Evolutionary conservation across 2,888 invertebrate species (phyloP), one percentile per base, ranked within the genome.

Genomic region (Nymphalis urticae): DNA sequence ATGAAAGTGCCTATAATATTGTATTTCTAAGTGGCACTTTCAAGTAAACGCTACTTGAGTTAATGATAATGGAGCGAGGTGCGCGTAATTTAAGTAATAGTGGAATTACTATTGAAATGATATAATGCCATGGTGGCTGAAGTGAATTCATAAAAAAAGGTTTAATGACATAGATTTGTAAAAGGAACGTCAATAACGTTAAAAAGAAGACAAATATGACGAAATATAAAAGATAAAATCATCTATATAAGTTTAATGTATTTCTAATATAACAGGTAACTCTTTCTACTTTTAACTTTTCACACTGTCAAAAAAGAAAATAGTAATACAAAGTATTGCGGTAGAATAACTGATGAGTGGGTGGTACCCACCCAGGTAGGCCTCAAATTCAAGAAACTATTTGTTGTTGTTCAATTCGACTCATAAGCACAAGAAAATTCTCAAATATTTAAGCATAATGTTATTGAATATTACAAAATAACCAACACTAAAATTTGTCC

Each of bases 21-120:
- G 60, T 76, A 58, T 58, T 58, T 75, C 79, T 85, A 85, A 89
- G 86, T 85, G 85, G 77, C 86, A 85, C 85, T 88, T 86, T 81
- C 83, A 86, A 84, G 84, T 85, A 83, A 87, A 84, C 76, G 81
- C 81, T 85, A 83, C 82, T 82, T 80, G 42, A 56, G 54, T 81
- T 78, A 75, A 76, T 81, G 82, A 81, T 83, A 73, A 82, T 74
- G 76, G 85, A 82, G 75, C 72, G 76, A 76, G 76, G 76, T 79
- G 73, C 69, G 77, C 81, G 80, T 82, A 81, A 84, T 82, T 82
- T 78, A 77, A 82, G 82, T 82, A 78, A 77, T 75, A 78, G 75
- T 75, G 75, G 76, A 77, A 80, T 78, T 75, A 75, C 70, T 72
- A 71, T 73, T 74, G 72, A 76, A 70, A 70, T 70, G 60, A 72